Base-by-base conservation (phyloP, 2,113 vertebrate species). In the Phoxinus phoxinus region DNA sequence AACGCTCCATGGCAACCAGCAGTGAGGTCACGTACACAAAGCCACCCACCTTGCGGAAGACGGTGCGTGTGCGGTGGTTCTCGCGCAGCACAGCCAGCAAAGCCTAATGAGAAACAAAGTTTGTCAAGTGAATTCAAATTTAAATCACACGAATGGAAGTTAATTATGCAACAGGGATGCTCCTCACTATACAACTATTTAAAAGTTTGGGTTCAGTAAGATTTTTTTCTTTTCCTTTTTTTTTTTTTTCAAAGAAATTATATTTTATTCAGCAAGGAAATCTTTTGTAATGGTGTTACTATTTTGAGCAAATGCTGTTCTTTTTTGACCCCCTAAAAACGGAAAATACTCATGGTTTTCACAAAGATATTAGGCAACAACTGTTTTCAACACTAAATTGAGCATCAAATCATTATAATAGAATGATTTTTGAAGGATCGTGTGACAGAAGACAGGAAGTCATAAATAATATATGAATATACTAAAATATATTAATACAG, bases 1-100 rank as follows among this genome's bases (percentile, higher is more conserved):
- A 98, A 87, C 96, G 95, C 88, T 99, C 98, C 98, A 98, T 98
- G 80, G 98, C 98, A 83, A 99, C 97, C 0, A 99, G 94, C 81
- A 99, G 94, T 4, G 98, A 99, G 0, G 97, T 99, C 83, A 99
- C 94, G 17, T 99, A 99, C 30, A 99, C 98, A 87, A 99, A 99
- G 37, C 98, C 98, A 56, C 98, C 98, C 25, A 99, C 98, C 90
- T 99, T 99, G 53, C 98, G 95, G 87, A 99, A 99, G 53, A 99
- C 98, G 0, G 98, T 99, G 77, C 98, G 96, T 0, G 97, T 97
- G 74, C 98, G 97, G 90, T 99, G 98, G 83, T 97, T 99, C 91
- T 99, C 97, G 1, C 96, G 95, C 86, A 99, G 85, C 56, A 99
- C 98, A 0, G 93, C 94, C 19, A 99, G 89, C 21, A 99, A 91